Conservation (phyloP, 2,888 invertebrate species). For the Toxonevra muliebris region DNA sequence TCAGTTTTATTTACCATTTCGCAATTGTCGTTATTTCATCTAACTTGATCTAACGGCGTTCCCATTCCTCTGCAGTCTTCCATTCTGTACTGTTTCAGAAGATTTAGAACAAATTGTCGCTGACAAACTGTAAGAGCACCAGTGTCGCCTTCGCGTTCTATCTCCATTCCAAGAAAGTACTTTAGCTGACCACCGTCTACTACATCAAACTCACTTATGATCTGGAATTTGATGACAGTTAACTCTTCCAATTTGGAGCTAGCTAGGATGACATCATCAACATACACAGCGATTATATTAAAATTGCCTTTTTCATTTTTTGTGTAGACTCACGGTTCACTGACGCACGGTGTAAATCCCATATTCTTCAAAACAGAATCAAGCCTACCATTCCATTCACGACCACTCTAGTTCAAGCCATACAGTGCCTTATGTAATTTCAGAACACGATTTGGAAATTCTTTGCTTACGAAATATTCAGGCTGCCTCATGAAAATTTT, state of each 20-base stretch:
- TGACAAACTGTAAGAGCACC: conserved; percentile 26
- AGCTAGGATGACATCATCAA: conserved; percentile 38
- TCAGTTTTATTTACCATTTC: conserved; percentile 18
- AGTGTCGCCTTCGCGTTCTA: conserved; percentile 27
- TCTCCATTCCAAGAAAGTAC: conserved; percentile 36
- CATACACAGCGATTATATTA: conserved; percentile 31
- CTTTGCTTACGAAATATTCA: conserved; percentile 13
- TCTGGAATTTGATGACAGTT: conserved; percentile 29
- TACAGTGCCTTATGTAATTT: conserved; percentile 23
- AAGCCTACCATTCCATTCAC: conserved; percentile 30
- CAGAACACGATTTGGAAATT: conserved; percentile 27
- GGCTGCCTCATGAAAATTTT: conserved; percentile 40
- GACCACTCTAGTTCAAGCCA: conserved; percentile 27
- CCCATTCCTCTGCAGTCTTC: conserved; percentile 18
- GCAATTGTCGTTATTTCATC: conserved; percentile 30
- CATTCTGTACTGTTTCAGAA: conserved; percentile 21
- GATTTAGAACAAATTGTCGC: conserved; percentile 15
- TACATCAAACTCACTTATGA: conserved; percentile 30
- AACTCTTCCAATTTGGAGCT: conserved; percentile 35
- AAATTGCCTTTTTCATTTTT: conserved; percentile 30
- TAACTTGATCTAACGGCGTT: conserved; percentile 36
- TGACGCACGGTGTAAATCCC: conserved; percentile 18
- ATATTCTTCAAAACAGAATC: conserved; percentile 19
- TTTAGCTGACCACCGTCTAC: conserved; percentile 28
- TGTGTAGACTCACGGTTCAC: conserved; percentile 30